These are phyloP conservation scores for Helogale parvula DNA, from an alignment of 2,113 vertebrate species.

Conservation along the genomic window DNA sequence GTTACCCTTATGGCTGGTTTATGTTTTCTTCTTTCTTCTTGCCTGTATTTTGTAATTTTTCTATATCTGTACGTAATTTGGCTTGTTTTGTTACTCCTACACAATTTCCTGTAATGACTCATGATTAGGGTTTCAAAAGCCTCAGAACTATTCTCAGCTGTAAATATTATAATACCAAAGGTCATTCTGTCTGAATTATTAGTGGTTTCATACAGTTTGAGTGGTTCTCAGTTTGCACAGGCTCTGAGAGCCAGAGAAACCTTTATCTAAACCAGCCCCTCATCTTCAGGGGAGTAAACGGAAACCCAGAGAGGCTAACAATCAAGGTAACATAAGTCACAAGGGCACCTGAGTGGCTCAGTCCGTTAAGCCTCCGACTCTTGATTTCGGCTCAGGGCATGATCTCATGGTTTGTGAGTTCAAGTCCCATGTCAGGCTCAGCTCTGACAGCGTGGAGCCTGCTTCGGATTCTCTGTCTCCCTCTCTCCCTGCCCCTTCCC, in stretches of 20 bases:
- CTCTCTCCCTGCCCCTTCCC: too few species aligned
- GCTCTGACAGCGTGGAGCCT: too few species aligned
- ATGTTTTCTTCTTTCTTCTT: not conserved
- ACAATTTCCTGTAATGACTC: constrained; percentile 47
- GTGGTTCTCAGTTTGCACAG: constrained; percentile 46
- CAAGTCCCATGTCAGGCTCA: too few species aligned
- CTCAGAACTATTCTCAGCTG: constrained; percentile 25
- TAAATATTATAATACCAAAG: constrained; percentile 36
- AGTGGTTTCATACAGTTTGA: constrained; percentile 42
- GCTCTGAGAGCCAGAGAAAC: constrained; percentile 8
- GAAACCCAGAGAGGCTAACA: constrained; percentile 43
- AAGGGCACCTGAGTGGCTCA: not conserved
- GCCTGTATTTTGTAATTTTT: not conserved
- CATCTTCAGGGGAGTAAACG: constrained; percentile 39
- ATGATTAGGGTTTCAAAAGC: constrained; percentile 34
- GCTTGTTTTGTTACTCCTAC: not conserved
- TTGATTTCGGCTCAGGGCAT: too few species aligned
- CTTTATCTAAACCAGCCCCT: constrained; percentile 16
- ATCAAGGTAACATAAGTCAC: not conserved
- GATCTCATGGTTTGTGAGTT: too few species aligned
- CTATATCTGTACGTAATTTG: constrained; percentile 5
- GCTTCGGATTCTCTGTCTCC: too few species aligned
- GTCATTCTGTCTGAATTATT: constrained; percentile 47
- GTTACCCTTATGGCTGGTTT: constrained; percentile 15
- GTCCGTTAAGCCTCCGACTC: too few species aligned